Evolutionary conservation across 2,888 invertebrate genomes (phyloP).

Genomic region (Dilophus febrilis): DNA sequence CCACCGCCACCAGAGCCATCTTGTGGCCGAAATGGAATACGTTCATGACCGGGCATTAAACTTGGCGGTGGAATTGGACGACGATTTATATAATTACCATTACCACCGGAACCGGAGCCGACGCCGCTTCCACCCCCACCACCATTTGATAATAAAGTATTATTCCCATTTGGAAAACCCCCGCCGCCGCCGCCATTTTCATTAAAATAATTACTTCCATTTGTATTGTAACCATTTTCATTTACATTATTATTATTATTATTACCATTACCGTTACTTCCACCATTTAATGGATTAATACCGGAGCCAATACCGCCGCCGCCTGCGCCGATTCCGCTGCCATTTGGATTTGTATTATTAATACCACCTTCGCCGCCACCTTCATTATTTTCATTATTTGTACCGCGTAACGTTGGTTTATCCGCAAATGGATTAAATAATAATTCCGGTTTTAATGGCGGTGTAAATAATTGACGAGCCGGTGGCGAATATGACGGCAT

Average conservation of each 20-base stretch:
- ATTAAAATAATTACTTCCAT: too few species aligned
- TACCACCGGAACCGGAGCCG: too few species aligned
- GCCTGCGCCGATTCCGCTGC: too few species aligned
- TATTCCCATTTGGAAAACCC: neutral
- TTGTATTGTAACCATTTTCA: too few species aligned
- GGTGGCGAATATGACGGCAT: constrained; percentile 73
- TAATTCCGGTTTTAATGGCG: constrained; percentile 68
- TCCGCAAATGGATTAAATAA: constrained; percentile 68
- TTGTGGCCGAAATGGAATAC: constrained; percentile 63
- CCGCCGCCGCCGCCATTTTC: too few species aligned
- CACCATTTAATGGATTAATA: neutral
- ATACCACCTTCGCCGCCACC: too few species aligned
- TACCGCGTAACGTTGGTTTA: constrained; percentile 66
- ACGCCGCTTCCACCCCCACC: neutral
- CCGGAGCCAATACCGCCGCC: neutral
- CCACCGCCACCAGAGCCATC: constrained; percentile 17
- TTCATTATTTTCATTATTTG: constrained; percentile 34
- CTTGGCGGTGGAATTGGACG: constrained; percentile 73
- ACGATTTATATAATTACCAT: constrained; percentile 45
- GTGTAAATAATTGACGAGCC: constrained; percentile 61
- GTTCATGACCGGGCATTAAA: constrained; percentile 61
- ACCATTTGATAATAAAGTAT: constrained; percentile 8
- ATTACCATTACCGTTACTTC: too few species aligned
- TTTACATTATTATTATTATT: too few species aligned
- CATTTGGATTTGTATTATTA: too few species aligned